Evolutionary conservation across 2,797 vertebrate species (phyloP), one percentile per base, ranked within the genome.

Genomic region (Neomorphus geoffroyi): DNA sequence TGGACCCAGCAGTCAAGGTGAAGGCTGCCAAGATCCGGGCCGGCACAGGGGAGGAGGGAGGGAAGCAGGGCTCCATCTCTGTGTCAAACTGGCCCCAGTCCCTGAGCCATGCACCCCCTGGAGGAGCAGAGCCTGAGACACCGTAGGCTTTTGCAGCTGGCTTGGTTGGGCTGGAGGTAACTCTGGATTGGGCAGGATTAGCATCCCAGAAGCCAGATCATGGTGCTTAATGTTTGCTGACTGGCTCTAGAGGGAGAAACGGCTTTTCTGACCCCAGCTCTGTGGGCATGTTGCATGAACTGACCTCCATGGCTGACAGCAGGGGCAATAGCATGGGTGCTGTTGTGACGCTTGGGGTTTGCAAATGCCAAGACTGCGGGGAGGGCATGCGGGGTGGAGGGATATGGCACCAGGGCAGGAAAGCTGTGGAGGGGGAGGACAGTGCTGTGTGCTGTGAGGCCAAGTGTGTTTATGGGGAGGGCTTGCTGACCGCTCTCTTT

Each of bases 401-500:
- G 80, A 14, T 48, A 11, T 19, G 51, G 58, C 33, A 23, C 24
- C 0, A 4, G 22, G 50, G 27, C n/a, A 80, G 73, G 77, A 72
- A 27, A 46, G 33, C 37, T 2, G 1, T 45, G 65, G 53, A 1
- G 9, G 45, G 80, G 50, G 33, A 82, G 61, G 50, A 45, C 5
- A 3, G 73, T 67, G 30, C 28, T 7, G 2, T 83, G 62, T 58
- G 37, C 64, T 2, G 2, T 30, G 73, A 10, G 7, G 64, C 88
- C 43, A 72, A 45, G 30, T 1, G 0, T 19, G 16, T 81, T 69
- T 30, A 21, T 57, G 87, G 73, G 80, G 21, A 66, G 79, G 28
- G n/a, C 80, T 92, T 90, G 93, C 91, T 97, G 96, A 97, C 82
- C 53, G 58, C 66, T 97, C 19, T 97, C 69, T 97, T 97, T 96